These are phyloP conservation scores for Reticulitermes speratus DNA, from an alignment of 1,140 invertebrate genomes.

Conservation along the genomic window DNA sequence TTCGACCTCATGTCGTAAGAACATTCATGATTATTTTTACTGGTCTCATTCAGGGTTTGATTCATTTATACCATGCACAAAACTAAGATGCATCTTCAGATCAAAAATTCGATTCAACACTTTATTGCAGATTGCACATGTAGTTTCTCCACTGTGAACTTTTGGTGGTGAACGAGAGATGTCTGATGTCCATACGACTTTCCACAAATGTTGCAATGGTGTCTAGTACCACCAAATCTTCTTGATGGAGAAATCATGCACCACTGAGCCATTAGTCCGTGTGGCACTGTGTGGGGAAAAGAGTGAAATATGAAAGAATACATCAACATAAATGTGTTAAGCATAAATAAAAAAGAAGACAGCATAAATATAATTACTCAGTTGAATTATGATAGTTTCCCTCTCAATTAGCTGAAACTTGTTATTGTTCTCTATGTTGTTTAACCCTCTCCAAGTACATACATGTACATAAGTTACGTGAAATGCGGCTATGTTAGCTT, in stretches of 20 bases:
- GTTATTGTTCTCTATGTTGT: too few relatives aligned
- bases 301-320: background rate
- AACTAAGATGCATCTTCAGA: conserved; percentile 20
- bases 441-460: too few relatives aligned
- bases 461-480: too few relatives aligned
- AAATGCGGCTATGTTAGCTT: too few relatives aligned
- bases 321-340: background rate
- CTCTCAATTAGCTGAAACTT: too few relatives aligned
- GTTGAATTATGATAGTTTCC: too few relatives aligned
- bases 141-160: conserved; percentile 71
- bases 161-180: conserved; percentile 73
- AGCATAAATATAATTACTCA: too few relatives aligned
- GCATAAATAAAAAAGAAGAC: too few relatives aligned
- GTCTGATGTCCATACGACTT: conserved; percentile 75
- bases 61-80: conserved; percentile 44
- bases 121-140: conserved; percentile 60
- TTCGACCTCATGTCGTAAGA: too few relatives aligned
- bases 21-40: background rate
- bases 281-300: background rate
- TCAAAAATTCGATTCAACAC: conserved; percentile 57
- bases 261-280: background rate
- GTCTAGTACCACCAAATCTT: background rate
- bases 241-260: background rate
- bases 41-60: conserved; percentile 35
- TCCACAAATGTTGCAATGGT: conserved; percentile 62